Base-by-base conservation (phyloP, 2,888 invertebrate genomes). In the Perdita meconis region DNA sequence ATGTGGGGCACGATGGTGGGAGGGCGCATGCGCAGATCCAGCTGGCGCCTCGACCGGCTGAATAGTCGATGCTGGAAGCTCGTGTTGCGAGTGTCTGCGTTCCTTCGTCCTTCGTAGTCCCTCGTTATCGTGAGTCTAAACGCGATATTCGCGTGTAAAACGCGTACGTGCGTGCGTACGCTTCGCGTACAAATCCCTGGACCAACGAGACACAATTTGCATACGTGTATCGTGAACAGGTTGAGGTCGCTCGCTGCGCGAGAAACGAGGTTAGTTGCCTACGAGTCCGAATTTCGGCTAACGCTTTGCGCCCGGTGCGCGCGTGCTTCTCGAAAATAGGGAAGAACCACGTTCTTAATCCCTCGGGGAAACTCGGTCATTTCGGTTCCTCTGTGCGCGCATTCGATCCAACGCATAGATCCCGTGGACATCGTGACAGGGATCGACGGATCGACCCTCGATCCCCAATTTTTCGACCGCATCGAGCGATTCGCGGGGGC, bases 21-120 rank as follows among this genome's bases (percentile, higher is more conserved):
- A 63, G 53, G 30, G 60, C 84, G 84, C 84, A 84, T 78, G 84
- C 84, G 80, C 77, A 75, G 53, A 67, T 77, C 72, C 71, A 84
- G 78, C 82, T 84, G 84, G 80, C 84, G 82, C 82, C 78, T 80
- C 47, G 73, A 36, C 84, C 80, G 84, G 84, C 78, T 63, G 84
- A 76, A 70, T 86, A 90, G 90, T 90, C 90, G 88, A 90, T 89
- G 89, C 86, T 87, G 88, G 86, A 89, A 82, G 77, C 63, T 84
- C 81, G 86, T 81, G 75, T 80, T 73, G 84, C 67, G 61, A 84
- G 83, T 76, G 74, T 71, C 71, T 66, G 64, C 60, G 64, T 72
- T 68, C 67, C 59, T 51, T 53, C 50, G 38, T 63, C 61, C 50
- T 57, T 69, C 56, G 53, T 55, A 60, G 59, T 42, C 53, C 36